Evolutionary conservation across 2,888 invertebrate genomes (phyloP).

Genomic region (Drosophila vallismaia): DNA sequence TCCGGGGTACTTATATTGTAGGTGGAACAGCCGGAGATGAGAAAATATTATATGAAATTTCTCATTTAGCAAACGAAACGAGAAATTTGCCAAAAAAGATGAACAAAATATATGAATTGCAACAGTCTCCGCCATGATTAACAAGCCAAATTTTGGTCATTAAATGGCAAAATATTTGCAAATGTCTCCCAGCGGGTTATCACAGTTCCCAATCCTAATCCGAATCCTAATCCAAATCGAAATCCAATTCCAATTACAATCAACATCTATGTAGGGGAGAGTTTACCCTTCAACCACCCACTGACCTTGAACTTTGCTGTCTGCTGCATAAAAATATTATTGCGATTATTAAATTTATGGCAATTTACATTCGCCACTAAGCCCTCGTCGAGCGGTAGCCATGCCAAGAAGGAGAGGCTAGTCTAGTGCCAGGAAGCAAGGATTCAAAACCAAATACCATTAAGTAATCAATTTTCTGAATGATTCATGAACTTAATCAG

Average conservation of each 20-base stretch:
- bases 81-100: no score
- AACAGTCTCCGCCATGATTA: conserved; percentile 23
- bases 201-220: conserved; percentile 20
- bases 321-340: conserved; percentile 39
- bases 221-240: neutral
- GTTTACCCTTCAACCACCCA: conserved; percentile 19
- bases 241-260: conserved; percentile 38
- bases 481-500: neutral
- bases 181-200: conserved; percentile 23
- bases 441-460: neutral
- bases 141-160: conserved; percentile 21
- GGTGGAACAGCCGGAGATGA: conserved; percentile 26
- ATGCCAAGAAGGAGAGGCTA: conserved; percentile 10
- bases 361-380: conserved; percentile 45
- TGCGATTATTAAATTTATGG: conserved; percentile 71
- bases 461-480: neutral
- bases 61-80: conserved; percentile 14
- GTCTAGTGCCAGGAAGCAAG: neutral
- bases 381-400: neutral
- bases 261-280: conserved; percentile 11
- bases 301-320: conserved; percentile 67
- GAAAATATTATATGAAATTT: conserved; percentile 25
- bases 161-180: conserved; percentile 7
- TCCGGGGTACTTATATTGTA: neutral
- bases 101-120: neutral